These are phyloP conservation scores for Anagrus nilaparvatae DNA, from an alignment of 1,140 invertebrate genomes.

Conservation along the genomic window DNA sequence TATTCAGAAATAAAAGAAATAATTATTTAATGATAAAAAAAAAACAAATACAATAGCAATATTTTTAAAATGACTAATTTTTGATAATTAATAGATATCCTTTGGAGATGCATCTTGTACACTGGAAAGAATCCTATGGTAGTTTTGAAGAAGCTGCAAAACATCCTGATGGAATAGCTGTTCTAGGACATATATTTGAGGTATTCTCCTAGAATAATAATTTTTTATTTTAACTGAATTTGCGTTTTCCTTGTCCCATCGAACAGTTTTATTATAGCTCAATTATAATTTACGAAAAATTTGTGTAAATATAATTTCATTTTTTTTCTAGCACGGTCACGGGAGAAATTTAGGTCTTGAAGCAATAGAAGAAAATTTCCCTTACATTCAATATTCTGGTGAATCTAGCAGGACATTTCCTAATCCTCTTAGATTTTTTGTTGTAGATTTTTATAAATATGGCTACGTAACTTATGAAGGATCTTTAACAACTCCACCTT, in stretches of 20 bases:
- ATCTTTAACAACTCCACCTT: constrained; percentile 89
- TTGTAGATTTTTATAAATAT: constrained; percentile 1
- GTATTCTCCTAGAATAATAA: too few relatives aligned
- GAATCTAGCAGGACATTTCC: constrained; percentile 3
- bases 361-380: background rate
- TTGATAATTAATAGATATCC: constrained; percentile 27
- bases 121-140: constrained; percentile 29
- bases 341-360: constrained; percentile 8
- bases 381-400: background rate
- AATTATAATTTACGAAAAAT: too few relatives aligned
- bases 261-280: too few relatives aligned
- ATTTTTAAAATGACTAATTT: too few relatives aligned
- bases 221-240: too few relatives aligned
- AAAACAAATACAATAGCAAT: too few relatives aligned
- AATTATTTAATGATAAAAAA: too few relatives aligned
- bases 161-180: constrained; percentile 31
- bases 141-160: constrained; percentile 25
- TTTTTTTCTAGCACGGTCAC: too few relatives aligned
- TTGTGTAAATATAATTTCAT: too few relatives aligned
- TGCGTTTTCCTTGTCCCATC: too few relatives aligned
- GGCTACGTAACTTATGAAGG: constrained; percentile 76
- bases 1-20: too few relatives aligned
- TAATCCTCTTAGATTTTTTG: constrained; percentile 4
- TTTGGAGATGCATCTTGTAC: constrained; percentile 37
- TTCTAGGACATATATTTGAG: too few relatives aligned